Percentiles rank a stretch among this genome's conserved stretches.
phyloP scores from a whole-genome alignment of 2,888 invertebrate genomes.

The Rotaria macrura region DNA sequence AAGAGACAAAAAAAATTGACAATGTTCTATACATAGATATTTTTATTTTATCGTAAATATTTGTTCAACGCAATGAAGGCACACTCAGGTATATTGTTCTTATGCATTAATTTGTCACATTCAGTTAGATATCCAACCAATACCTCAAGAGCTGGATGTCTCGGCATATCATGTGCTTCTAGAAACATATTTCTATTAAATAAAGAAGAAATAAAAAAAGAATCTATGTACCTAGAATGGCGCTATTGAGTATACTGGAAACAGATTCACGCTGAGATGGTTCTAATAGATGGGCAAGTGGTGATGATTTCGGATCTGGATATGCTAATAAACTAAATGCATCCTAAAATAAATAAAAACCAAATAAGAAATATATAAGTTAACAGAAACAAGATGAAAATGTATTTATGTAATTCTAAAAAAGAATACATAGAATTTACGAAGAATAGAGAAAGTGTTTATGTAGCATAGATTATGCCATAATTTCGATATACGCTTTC shows the following conservation, averaged over 20 bases:
- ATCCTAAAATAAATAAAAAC: conserved; percentile 60
- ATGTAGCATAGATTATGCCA: too few relatives aligned
- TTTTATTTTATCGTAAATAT: conserved; percentile 23
- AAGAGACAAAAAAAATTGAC: not conserved
- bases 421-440: too few relatives aligned
- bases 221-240: conserved; percentile 72
- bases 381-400: conserved; percentile 13
- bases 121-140: conserved; percentile 79
- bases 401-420: not conserved
- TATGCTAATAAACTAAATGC: conserved; percentile 94
- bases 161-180: conserved; percentile 66
- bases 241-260: conserved; percentile 88
- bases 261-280: conserved; percentile 83
- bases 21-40: not conserved
- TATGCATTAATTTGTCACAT: conserved; percentile 66
- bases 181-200: not conserved
- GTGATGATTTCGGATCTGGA: conserved; percentile 91
- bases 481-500: too few relatives aligned
- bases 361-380: too few relatives aligned
- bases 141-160: conserved; percentile 81
- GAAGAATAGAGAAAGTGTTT: too few relatives aligned
- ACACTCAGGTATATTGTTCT: conserved; percentile 28
- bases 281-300: conserved; percentile 86
- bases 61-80: conserved; percentile 31
- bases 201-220: not conserved